Evolutionary conservation across 2,113 vertebrate genomes (phyloP).

Genomic region (Mus spicilegus): DNA sequence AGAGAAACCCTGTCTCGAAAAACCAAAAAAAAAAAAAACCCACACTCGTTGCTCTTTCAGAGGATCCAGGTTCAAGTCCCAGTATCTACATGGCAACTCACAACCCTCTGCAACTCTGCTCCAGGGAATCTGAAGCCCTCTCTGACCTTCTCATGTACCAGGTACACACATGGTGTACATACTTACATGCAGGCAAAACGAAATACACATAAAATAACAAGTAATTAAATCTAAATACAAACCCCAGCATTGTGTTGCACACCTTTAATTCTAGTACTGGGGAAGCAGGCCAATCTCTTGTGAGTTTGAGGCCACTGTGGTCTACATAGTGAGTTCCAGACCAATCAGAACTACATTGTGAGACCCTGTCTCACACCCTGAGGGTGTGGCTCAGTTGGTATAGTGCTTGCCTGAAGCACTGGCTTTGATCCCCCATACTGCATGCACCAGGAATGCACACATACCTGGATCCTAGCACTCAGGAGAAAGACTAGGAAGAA

Average conservation of each 20-base stretch:
- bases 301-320: not conserved
- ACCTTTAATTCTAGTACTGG: not conserved
- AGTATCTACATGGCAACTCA: not conserved
- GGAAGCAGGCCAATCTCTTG: not conserved
- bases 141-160: not conserved
- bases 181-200: not conserved
- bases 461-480: not conserved
- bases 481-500: not conserved
- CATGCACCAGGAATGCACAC: not conserved
- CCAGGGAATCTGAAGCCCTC: not conserved
- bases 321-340: not conserved
- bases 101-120: not conserved
- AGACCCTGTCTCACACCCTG: not conserved
- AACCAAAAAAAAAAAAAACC: too few species aligned
- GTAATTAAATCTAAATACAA: not conserved
- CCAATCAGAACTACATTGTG: not conserved
- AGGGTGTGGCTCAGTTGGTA: not conserved
- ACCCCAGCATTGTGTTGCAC: not conserved
- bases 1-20: too few species aligned
- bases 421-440: not conserved
- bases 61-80: not conserved
- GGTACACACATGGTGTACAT: not conserved
- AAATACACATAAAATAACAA: not conserved
- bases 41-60: too few species aligned
- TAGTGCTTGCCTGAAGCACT: not conserved